Conservation (phyloP, 2,888 invertebrate species). For the Coelogynopora nodosa region DNA sequence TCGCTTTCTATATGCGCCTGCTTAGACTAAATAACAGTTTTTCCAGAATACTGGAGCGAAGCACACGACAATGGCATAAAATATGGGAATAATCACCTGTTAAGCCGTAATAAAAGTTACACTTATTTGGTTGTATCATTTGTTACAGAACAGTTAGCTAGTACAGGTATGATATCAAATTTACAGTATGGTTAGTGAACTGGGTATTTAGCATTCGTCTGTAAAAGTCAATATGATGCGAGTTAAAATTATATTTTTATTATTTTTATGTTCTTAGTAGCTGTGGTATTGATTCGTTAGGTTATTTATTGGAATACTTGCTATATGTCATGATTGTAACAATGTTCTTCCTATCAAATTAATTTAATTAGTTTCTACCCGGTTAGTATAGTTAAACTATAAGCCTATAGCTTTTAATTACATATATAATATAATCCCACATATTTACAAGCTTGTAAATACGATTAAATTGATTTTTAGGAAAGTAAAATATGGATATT, state of each 20-base stretch:
- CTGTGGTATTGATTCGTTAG: background rate
- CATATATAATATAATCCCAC: background rate
- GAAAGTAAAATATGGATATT: background rate
- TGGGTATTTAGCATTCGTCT: no score
- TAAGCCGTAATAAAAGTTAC: background rate
- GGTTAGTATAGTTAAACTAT: no score
- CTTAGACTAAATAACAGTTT: background rate
- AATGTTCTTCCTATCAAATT: no score
- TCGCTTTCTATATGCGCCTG: background rate
- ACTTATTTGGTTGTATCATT: background rate
- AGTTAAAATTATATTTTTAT: no score
- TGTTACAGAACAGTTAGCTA: background rate
- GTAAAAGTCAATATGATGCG: no score
- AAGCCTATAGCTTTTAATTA: background rate
- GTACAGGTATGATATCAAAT: no score
- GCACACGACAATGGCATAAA: background rate
- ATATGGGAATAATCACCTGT: background rate
- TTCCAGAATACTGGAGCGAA: background rate
- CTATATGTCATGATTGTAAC: no score
- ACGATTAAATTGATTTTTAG: conserved; percentile 11
- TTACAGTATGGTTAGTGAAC: no score
- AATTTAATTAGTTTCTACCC: no score
- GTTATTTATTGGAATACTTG: background rate
- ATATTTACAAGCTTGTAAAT: background rate
- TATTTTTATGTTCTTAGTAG: no score